Evolutionary conservation across 2,888 invertebrate genomes (phyloP), one percentile per base, ranked within the genome.

Genomic region (Hirtodrosophila trivittata): DNA sequence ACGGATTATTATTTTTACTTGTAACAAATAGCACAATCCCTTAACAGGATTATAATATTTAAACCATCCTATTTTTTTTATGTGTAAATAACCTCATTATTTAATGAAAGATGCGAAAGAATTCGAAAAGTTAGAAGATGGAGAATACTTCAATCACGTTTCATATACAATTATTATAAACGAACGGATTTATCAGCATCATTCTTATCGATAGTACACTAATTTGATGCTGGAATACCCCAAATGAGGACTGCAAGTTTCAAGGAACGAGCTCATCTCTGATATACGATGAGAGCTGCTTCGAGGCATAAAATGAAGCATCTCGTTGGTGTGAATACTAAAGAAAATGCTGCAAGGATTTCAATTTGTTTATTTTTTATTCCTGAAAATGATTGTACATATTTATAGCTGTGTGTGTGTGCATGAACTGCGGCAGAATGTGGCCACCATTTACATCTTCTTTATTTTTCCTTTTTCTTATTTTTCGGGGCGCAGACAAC

Each of bases 221-320:
- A n/a, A n/a, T n/a, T n/a, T n/a, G n/a, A n/a, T n/a, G n/a, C n/a
- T n/a, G n/a, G n/a, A n/a, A n/a, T n/a, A n/a, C n/a, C n/a, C n/a
- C n/a, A 21, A 21, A 21, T 21, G 18, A 3, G 5, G 18, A 21
- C 18, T 5, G 2, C 18, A 21, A 21, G 5, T 21, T 52, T 56
- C 26, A 21, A 5, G 18, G 18, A 21, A 62, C 67, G 49, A 66
- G 56, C 69, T 72, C 69, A 54, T 49, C 72, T 51, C 52, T 30
- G 51, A 47, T 32, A 18, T 56, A 37, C 10, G 26, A 49, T 43
- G 52, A 35, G 28, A 33, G 14, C 32, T 33, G 67, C 73, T 70
- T 46, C 67, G 38, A 57, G 60, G 58, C 75, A 69, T 75, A 57
- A 73, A 73, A 74, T 73, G 75, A 68, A 55, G 65, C 69, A 62